Conservation (phyloP, 2,888 invertebrate genomes). For the Polymixis flavicincta region DNA sequence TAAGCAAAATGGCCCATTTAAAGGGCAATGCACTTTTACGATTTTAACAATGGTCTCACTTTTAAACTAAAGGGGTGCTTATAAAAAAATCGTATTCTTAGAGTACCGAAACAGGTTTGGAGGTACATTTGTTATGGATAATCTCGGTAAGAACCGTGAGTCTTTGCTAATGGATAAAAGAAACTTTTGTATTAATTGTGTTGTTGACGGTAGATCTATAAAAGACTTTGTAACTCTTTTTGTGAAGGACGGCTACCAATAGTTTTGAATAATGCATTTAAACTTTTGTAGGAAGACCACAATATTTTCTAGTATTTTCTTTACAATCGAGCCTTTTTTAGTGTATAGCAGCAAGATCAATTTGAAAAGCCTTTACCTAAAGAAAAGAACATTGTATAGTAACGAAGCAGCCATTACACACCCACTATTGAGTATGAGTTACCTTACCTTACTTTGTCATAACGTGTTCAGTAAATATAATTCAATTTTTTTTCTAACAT, state of each 20-base stretch:
- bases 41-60: conserved; percentile 72
- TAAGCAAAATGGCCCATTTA: conserved; percentile 73
- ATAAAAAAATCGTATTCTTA: conserved; percentile 52
- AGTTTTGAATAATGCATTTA: background rate
- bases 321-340: background rate
- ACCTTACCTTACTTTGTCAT: background rate
- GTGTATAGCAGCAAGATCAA: background rate
- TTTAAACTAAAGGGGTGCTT: conserved; percentile 67
- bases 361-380: background rate
- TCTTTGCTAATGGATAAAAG: conserved; percentile 40
- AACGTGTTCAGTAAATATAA: background rate
- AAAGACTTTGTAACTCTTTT: conserved; percentile 16
- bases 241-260: background rate
- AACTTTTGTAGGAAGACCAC: background rate
- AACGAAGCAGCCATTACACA: background rate
- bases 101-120: conserved; percentile 70
- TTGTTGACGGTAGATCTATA: conserved; percentile 8
- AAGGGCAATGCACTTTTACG: conserved; percentile 76
- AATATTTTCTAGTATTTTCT: background rate
- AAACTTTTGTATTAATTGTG: conserved; percentile 38
- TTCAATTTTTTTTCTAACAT: background rate
- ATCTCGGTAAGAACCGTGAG: conserved; percentile 50
- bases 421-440: background rate
- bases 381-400: background rate
- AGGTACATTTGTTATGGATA: conserved; percentile 57